Percentiles rank a stretch among this genome's conserved stretches.
phyloP scores from a whole-genome alignment of 2,797 vertebrate genomes.

The Sitta carolinensis region DNA sequence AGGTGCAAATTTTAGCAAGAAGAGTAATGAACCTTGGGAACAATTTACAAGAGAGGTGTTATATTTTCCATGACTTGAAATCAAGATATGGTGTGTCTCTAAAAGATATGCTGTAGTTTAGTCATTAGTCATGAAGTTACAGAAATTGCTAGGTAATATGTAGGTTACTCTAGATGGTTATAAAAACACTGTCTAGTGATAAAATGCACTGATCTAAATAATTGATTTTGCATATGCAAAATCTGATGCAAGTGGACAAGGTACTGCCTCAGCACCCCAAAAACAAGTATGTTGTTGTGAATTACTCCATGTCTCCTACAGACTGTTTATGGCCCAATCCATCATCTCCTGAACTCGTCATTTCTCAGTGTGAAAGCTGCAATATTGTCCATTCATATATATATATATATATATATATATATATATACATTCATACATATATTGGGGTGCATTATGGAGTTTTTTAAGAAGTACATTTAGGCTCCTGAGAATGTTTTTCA shows the following conservation, averaged over 20 bases:
- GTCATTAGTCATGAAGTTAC: background rate
- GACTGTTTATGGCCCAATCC: background rate
- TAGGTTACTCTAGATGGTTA: background rate
- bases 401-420: background rate
- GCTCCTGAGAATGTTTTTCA: background rate
- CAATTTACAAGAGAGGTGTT: conserved; percentile 23
- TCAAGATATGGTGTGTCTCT: background rate
- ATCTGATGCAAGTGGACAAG: background rate
- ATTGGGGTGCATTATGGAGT: background rate
- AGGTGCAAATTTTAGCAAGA: conserved; percentile 32
- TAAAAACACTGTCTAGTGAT: background rate
- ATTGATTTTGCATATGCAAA: background rate
- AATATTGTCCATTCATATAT: background rate
- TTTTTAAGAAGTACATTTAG: background rate
- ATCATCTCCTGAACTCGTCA: background rate
- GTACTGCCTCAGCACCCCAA: background rate
- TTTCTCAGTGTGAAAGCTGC: background rate
- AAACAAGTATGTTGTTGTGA: background rate
- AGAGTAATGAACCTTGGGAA: conserved; percentile 21
- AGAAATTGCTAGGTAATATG: background rate
- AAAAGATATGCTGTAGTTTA: background rate
- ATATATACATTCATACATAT: no score
- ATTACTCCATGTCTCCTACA: background rate
- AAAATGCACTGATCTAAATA: conserved; percentile 42
- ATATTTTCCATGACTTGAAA: conserved; percentile 37